Evolutionary conservation across 2,113 vertebrate species (phyloP), one percentile per base, ranked within the genome.

Genomic region (Pangasianodon hypophthalmus): DNA sequence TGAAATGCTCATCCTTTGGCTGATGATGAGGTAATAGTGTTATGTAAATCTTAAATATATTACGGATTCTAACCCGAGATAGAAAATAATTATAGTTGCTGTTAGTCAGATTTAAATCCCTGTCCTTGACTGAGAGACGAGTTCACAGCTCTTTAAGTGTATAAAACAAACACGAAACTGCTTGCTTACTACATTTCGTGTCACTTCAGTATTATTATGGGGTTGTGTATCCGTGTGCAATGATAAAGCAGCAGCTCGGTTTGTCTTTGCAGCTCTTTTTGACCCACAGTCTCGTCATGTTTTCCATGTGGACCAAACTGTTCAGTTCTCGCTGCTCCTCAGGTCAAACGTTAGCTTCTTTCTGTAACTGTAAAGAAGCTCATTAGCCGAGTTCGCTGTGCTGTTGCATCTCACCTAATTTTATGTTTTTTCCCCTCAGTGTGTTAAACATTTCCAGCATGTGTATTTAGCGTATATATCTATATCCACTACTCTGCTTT

Each of bases 131-230:
- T 21, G 7, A 56, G 50, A 24, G 52, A 41, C 1, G 52, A 37
- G 18, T 37, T 54, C 46, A 19, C 50, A 10, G 77, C 79, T 32
- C 48, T n/a, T 11, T 50, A n/a, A 16, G 26, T 52, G 29, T 19
- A 8, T 14, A 14, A 14, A 46, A 9, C 9, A 3, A 44, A 48
- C 24, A 6, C 11, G 29, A 4, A 1, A 9, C 48, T 2, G 50
- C 29, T 82, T 9, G 48, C 46, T n/a, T 80, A 11, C 41, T 77
- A 10, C 0, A 0, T 54, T 54, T 54, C 10, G 3, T n/a, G 79
- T 82, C 50, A 82, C 26, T 44, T 69, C 87, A 88, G 87, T 88
- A 83, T 88, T 88, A 88, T 81, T 52, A 41, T 6, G 0, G 18
- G 11, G 69, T 67, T 60, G 37, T 19, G 48, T n/a, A 8, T 56